These are phyloP conservation scores for Eclectus roratus DNA, from an alignment of 2,113 vertebrate species.

Conservation along the genomic window DNA sequence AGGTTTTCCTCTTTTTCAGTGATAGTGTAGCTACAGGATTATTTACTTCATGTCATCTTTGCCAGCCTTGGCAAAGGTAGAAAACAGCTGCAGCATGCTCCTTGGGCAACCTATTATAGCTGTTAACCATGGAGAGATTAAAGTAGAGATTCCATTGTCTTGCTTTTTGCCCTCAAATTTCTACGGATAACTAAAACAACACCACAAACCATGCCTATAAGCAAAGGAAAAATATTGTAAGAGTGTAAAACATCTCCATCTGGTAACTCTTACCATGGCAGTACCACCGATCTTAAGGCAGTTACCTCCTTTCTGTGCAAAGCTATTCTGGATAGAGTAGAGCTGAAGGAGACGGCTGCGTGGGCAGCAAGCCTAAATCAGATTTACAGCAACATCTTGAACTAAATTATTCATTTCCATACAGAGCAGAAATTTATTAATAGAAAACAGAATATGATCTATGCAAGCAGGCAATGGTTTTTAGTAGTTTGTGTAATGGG, in stretches of 20 bases:
- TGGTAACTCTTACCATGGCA: not conserved
- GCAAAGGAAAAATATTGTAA: not conserved
- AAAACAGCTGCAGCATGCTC: not conserved
- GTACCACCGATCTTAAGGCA: not conserved
- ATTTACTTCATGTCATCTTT: not conserved
- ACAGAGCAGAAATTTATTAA: conserved; percentile 33
- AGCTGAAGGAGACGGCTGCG: not conserved
- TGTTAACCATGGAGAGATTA: rapidly evolving
- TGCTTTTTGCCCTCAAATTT: not conserved
- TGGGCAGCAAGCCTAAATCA: conserved; percentile 2
- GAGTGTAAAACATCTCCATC: not conserved
- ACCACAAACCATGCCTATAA: not conserved
- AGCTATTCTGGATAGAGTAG: conserved; percentile 5
- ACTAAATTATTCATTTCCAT: conserved; percentile 47
- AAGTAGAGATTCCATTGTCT: not conserved
- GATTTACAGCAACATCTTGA: conserved; percentile 29
- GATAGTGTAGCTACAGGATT: not conserved
- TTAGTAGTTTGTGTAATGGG: not conserved
- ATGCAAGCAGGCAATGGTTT: not conserved
- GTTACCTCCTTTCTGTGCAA: not conserved
- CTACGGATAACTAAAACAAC: not conserved
- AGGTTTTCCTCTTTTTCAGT: not conserved
- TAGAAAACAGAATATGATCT: conserved; percentile 1
- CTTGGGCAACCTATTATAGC: not conserved
- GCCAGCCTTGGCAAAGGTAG: not conserved